A percentile compares a stretch with the other conserved stretches of the same genome.
phyloP scores from a whole-genome alignment of 2,113 vertebrate species.

The Corythaeola cristata region DNA sequence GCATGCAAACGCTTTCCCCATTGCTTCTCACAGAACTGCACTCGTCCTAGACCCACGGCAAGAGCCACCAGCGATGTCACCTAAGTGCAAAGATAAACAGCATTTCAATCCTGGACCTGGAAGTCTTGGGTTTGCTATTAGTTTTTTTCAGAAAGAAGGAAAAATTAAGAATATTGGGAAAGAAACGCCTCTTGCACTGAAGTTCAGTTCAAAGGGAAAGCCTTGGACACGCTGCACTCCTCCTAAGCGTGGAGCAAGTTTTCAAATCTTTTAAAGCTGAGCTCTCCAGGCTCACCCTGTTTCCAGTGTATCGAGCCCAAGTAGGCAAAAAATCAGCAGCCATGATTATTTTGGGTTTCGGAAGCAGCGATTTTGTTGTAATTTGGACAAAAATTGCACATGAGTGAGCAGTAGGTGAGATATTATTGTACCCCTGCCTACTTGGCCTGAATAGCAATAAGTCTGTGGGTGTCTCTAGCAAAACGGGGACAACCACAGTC shows the following conservation, averaged over 20 bases:
- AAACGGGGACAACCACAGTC: not conserved
- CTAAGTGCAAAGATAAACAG: not conserved
- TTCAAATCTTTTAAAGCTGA: not conserved
- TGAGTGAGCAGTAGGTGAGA: not conserved
- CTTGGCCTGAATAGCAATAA: not conserved
- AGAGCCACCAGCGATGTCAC: not conserved
- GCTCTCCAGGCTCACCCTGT: not conserved
- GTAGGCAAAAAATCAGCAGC: not conserved
- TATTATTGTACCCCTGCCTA: not conserved
- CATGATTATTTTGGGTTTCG: not conserved
- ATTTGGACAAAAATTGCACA: not conserved
- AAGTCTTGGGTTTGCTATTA: not conserved
- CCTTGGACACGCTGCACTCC: not conserved
- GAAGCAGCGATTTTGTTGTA: not conserved
- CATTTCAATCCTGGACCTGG: not conserved
- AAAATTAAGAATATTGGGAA: not conserved
- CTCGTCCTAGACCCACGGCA: rapidly evolving
- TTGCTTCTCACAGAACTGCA: not conserved
- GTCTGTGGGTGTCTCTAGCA: not conserved
- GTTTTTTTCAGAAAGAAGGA: not conserved
- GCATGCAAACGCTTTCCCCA: rapidly evolving
- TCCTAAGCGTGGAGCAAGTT: not conserved
- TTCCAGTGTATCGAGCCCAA: not conserved
- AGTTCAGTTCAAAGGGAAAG: not conserved
- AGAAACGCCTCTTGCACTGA: not conserved